Evolutionary conservation across 2,113 vertebrate genomes (phyloP), one percentile per base, ranked within the genome.

Genomic region (Acanthisitta chloris): DNA sequence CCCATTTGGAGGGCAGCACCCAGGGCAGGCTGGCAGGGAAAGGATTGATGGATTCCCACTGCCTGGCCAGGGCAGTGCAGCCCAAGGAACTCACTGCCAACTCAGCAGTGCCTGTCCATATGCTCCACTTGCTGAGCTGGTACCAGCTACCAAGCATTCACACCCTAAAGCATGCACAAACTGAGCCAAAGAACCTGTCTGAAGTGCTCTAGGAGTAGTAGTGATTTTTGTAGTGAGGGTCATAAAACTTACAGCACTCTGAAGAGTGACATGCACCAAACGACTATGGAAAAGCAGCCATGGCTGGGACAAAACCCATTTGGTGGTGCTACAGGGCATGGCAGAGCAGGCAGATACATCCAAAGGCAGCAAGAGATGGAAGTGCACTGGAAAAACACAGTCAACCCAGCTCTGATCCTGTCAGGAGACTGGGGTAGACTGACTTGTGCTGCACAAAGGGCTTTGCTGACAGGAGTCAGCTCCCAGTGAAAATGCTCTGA

Each of bases 311-410:
- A 78, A 84, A 89, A 24, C 40, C 20, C 65, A 43, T 0, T 31
- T 40, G 2, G 3, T 3, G 4, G 19, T 66, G 42, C 55, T 51
- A 46, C 3, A 7, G 34, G 36, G 42, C 10, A 9, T 1, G 0
- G 34, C 3, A 14, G 74, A 94, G 70, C 46, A 38, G 42, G 8
- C 28, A 66, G 48, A 34, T 48, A 33, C 5, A 4, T 38, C 49
- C 78, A 80, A 69, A 84, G 62, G 81, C 18, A 81, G 84, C 36
- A 42, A 57, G 59, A 73, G 42, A 52, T 1, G 2, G 40, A 40
- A 52, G 49, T 10, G 42, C 36, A 6, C 8, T 4, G 20, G 17
- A 33, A 84, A 93, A 84, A 1, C 12, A 23, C 49, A 69, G 46
- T 33, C 23, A 38, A 13, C 9, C n/a, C 12, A 19, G 51, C 57